Conservation (phyloP, 53 echinoderm and acorn worm genomes). For the Patiria pectinifera region DNA sequence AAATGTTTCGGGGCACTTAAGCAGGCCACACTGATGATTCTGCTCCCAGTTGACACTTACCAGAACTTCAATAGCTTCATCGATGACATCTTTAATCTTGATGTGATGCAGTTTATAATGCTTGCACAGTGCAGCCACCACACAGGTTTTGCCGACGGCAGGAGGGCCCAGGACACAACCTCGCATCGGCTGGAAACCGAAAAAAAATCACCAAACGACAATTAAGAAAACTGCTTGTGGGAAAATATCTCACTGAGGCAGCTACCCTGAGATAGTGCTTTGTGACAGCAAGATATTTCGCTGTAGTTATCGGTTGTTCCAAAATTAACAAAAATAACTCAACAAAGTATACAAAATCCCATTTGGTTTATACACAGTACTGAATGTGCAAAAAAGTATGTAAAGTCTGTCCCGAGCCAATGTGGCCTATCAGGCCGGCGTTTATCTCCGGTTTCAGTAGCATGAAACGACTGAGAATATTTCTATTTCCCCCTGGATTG, state of each 20-base stretch:
- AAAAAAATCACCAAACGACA: not conserved
- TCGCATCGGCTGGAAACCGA: constrained; percentile 86
- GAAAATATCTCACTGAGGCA: not conserved
- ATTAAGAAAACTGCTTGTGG: not conserved
- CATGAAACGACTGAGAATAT: no score
- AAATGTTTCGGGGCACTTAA: not conserved
- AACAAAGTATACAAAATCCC: no score
- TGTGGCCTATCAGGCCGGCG: no score
- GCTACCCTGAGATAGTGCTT: no score
- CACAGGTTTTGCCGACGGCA: constrained; percentile 89
- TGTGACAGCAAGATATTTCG: no score
- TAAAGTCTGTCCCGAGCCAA: no score
- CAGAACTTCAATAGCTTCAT: constrained; percentile 92
- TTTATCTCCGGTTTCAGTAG: no score
- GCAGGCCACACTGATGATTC: not conserved
- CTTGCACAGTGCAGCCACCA: constrained; percentile 88
- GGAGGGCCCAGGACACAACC: constrained; percentile 97
- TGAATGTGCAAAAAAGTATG: no score
- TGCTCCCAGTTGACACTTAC: constrained; percentile 57
- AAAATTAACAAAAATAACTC: no score
- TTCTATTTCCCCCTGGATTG: no score
- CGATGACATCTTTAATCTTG: constrained; percentile 96
- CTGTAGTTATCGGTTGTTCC: no score
- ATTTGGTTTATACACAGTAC: no score
- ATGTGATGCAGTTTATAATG: constrained; percentile 99